These are phyloP conservation scores for Scaptomyza pallida DNA, from an alignment of 1,140 invertebrate genomes.

Conservation along the genomic window DNA sequence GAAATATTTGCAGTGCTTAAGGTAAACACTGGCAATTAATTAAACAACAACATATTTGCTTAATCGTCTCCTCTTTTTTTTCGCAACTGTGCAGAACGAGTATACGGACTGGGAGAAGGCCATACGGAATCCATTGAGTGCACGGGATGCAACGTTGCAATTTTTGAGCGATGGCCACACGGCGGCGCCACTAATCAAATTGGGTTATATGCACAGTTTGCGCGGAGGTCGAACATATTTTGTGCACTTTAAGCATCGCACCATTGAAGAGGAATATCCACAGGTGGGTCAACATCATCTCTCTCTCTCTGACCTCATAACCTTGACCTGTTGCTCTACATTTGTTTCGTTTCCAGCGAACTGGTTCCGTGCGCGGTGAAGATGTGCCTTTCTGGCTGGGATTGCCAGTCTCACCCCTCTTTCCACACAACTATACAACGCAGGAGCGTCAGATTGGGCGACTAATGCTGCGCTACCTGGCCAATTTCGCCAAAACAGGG, in stretches of 20 bases:
- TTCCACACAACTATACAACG: conserved; percentile 89
- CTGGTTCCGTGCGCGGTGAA: conserved; percentile 94
- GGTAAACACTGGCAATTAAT: conserved; percentile 43
- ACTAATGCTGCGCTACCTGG: conserved; percentile 91
- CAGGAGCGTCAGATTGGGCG: conserved; percentile 90
- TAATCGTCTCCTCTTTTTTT: neutral
- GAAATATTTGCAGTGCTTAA: conserved; percentile 95
- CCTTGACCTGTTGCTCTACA: conserved; percentile 39
- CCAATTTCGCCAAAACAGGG: conserved; percentile 93
- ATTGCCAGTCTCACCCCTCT: conserved; percentile 90
- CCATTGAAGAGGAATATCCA: conserved; percentile 89
- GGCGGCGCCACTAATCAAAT: conserved; percentile 91
- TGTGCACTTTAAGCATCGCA: conserved; percentile 94
- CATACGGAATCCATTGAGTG: conserved; percentile 89
- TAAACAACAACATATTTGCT: neutral
- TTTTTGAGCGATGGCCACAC: conserved; percentile 94
- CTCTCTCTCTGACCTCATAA: conserved; percentile 30
- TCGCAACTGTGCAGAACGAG: conserved; percentile 87
- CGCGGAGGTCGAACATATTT: conserved; percentile 92
- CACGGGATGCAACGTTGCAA: conserved; percentile 90
- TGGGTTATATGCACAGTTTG: conserved; percentile 92
- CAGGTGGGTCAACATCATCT: conserved; percentile 85
- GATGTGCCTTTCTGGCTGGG: conserved; percentile 97
- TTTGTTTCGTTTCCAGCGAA: conserved; percentile 86
- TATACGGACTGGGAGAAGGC: conserved; percentile 96